phyloP scores from a whole-genome alignment of 2,888 invertebrate genomes.

The Drosophila gaucha region DNA sequence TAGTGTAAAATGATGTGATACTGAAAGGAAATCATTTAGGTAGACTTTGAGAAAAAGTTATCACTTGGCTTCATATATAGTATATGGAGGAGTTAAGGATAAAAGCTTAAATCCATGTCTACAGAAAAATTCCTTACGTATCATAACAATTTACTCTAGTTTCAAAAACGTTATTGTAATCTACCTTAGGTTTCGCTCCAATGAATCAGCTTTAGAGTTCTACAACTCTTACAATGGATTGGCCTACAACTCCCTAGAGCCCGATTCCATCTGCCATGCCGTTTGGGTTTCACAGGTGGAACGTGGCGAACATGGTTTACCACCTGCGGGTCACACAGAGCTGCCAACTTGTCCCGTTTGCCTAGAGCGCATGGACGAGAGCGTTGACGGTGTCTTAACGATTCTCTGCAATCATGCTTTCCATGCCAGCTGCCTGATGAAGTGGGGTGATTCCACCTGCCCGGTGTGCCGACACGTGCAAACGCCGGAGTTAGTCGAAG shows the following conservation, averaged over 20 bases:
- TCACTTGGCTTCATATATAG: not conserved
- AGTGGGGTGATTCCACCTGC: slow-evolving; percentile 99
- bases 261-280: slow-evolving; percentile 95
- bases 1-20: too few relatives aligned
- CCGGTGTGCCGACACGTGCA: slow-evolving; percentile 95
- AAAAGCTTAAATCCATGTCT: too few relatives aligned
- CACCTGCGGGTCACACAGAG: slow-evolving; percentile 94
- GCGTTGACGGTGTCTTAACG: slow-evolving; percentile 98
- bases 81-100: too few relatives aligned
- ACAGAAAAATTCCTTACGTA: too few relatives aligned
- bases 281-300: slow-evolving; percentile 98
- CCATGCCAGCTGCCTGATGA: slow-evolving; percentile 96
- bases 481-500: slow-evolving; percentile 86
- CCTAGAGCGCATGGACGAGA: slow-evolving; percentile 98
- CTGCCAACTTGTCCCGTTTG: slow-evolving; percentile 96
- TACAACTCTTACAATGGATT: slow-evolving; percentile 96
- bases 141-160: too few relatives aligned
- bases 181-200: slow-evolving; percentile 86
- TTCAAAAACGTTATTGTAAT: not conserved
- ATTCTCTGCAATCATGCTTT: slow-evolving; percentile 99
- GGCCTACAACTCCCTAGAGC: slow-evolving; percentile 96
- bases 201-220: slow-evolving; percentile 95
- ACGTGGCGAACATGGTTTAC: slow-evolving; percentile 90
- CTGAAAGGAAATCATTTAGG: not conserved
- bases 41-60: too few relatives aligned